A percentile compares a stretch with the other conserved stretches of the same genome.
These are phyloP conservation scores for Sanderia malayensis DNA, from an alignment of 30 jellyfish, hydroid and myxozoan species.

Conservation along the genomic window DNA sequence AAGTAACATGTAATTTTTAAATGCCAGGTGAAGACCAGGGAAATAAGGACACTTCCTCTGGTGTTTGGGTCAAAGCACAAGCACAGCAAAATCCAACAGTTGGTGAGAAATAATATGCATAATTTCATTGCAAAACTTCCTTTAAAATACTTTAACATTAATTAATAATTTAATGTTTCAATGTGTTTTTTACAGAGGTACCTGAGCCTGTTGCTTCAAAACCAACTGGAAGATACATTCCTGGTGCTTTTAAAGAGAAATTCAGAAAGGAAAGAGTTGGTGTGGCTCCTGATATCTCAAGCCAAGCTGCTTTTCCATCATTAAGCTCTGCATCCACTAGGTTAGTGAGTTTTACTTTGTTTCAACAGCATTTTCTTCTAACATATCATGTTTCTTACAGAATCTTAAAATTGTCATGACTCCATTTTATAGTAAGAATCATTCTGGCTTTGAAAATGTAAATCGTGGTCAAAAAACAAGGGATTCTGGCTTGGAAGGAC, in stretches of 20 bases:
- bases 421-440: slow-evolving; percentile 37
- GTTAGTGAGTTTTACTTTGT: no score
- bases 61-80: slow-evolving; percentile 29
- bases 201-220: slow-evolving; percentile 5
- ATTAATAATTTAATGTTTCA: no score
- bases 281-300: slow-evolving; percentile 85
- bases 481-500: slow-evolving; percentile 54
- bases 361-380: no score
- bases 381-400: no score
- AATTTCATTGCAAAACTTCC: no score
- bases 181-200: background rate
- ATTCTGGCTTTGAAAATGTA: slow-evolving; percentile 82
- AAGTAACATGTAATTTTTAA: background rate
- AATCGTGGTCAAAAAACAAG: slow-evolving; percentile 74
- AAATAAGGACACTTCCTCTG: slow-evolving; percentile 17
- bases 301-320: slow-evolving; percentile 91
- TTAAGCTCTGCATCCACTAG: slow-evolving; percentile 61
- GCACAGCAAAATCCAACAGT: slow-evolving; percentile 2
- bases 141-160: no score
- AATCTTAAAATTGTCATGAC: no score
- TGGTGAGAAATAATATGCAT: background rate
- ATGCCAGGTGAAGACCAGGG: slow-evolving; percentile 21
- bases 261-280: slow-evolving; percentile 55
- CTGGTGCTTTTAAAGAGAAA: slow-evolving; percentile 58
- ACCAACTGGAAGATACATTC: slow-evolving; percentile 44